Evolutionary conservation across 2,113 vertebrate species (phyloP).

Genomic region (Nannospalax galili): DNA sequence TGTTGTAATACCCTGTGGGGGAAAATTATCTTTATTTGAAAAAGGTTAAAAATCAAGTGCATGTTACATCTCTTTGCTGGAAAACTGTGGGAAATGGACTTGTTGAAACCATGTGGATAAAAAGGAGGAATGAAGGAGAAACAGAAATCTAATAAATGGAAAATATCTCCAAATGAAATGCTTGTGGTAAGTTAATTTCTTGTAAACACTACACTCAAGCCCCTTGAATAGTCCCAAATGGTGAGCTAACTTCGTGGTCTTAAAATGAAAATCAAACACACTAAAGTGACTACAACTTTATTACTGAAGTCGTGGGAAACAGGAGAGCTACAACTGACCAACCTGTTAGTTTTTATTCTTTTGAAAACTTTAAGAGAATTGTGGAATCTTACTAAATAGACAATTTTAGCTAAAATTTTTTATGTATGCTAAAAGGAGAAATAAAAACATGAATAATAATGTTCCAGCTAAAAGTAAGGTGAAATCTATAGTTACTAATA

Average conservation of each 20-base stretch:
- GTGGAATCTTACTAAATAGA: constrained; percentile 59
- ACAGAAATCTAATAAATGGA: constrained; percentile 87
- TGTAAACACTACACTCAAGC: constrained; percentile 83
- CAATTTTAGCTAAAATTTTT: constrained; percentile 64
- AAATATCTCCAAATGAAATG: constrained; percentile 89
- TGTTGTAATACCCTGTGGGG: constrained; percentile 64
- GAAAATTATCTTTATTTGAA: constrained; percentile 62
- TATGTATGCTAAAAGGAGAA: constrained; percentile 48
- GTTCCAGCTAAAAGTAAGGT: constrained; percentile 18
- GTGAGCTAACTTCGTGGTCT: constrained; percentile 80
- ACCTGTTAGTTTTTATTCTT: constrained; percentile 22
- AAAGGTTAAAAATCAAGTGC: constrained; percentile 71
- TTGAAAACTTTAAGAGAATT: constrained; percentile 62
- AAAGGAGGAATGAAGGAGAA: constrained; percentile 87
- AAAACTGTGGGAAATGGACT: constrained; percentile 76
- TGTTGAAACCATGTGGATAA: constrained; percentile 86
- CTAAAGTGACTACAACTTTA: constrained; percentile 74
- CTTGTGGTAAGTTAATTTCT: constrained; percentile 87
- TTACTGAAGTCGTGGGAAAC: constrained; percentile 44
- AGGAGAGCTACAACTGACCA: constrained; percentile 59
- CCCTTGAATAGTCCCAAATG: constrained; percentile 84
- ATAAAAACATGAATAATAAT: constrained; percentile 49
- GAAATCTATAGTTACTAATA: constrained; percentile 41
- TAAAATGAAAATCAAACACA: constrained; percentile 75
- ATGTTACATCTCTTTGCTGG: constrained; percentile 68